phyloP scores from a whole-genome alignment of 2,797 vertebrate genomes.

The Labroides dimidiatus region DNA sequence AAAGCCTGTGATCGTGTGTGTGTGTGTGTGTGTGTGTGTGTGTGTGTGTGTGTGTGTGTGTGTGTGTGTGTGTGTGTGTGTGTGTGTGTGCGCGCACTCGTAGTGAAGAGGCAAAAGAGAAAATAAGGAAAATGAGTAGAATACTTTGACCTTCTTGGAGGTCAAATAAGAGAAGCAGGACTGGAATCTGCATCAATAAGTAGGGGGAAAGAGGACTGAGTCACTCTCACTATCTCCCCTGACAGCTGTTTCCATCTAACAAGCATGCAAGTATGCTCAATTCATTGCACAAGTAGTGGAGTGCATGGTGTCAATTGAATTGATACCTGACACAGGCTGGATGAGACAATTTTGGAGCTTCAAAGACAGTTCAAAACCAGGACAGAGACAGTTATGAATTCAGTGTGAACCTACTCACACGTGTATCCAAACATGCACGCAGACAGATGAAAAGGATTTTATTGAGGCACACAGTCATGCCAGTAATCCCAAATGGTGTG shows the following conservation, averaged over 20 bases:
- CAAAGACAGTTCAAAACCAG: slow-evolving; percentile 70
- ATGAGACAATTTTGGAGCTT: slow-evolving; percentile 71
- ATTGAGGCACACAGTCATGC: slow-evolving; percentile 41
- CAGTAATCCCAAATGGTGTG: slow-evolving; percentile 35
- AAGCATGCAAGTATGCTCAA: slow-evolving; percentile 73
- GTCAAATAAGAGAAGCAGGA: slow-evolving; percentile 65
- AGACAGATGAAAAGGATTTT: slow-evolving; percentile 60
- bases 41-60: slow-evolving; percentile 10
- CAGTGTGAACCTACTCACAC: slow-evolving; percentile 30
- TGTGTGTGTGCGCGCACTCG: slow-evolving; percentile 21
- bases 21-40: too few species aligned
- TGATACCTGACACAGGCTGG: slow-evolving; percentile 71
- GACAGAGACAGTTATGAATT: slow-evolving; percentile 57
- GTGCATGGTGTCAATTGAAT: slow-evolving; percentile 75
- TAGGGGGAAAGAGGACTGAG: slow-evolving; percentile 60
- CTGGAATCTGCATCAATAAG: slow-evolving; percentile 69
- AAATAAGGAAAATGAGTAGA: slow-evolving; percentile 16
- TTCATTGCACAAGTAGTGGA: slow-evolving; percentile 67
- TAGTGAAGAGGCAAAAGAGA: slow-evolving; percentile 11
- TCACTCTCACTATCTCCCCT: slow-evolving; percentile 70
- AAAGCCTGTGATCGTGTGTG: slow-evolving; percentile 37
- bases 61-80: slow-evolving; percentile 15
- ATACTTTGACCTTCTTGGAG: slow-evolving; percentile 69
- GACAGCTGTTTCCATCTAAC: slow-evolving; percentile 81
- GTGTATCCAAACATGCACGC: slow-evolving; percentile 7